Base-by-base conservation (phyloP, 2,113 vertebrate genomes). In the Calidris pygmaea region DNA sequence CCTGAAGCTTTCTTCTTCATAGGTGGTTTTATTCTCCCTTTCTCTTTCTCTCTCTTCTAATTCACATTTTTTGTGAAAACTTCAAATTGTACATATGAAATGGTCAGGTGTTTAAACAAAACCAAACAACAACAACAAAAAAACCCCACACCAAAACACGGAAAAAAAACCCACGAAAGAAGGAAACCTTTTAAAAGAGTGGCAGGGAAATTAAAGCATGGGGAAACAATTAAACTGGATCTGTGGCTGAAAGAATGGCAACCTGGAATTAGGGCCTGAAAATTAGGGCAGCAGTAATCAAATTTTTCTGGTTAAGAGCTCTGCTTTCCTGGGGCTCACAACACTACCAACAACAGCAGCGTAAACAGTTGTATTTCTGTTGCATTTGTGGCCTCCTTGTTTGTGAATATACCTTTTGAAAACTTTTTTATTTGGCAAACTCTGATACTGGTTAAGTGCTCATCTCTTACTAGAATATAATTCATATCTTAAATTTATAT, bases 121-220 rank as follows among this genome's bases (percentile, higher is more conserved):
- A 30, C 10, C 62, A 68, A 10, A 7, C 29, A 32, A 26, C 21
- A 48, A 23, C 18, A 7, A 21, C 1, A 2, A 27, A 50, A 72
- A 74, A 56, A 6, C 7, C 0, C 5, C 8, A 7, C 4, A 43
- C 8, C 1, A 13, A 59, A 76, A 6, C 21, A 52, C 41, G 23
- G 17, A 18, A 52, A 59, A 26, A 53, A 58, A 23, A 35, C 24
- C 21, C 9, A 8, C 39, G 21, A 62, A 83, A 45, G 16, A 41
- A 14, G 15, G 22, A 74, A 74, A 71, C 3, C 3, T 89, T 66
- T 87, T 32, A 62, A 35, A 32, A 35, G 20, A 59, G 3, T 68
- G 30, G 3, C 1, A 0, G 26, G 18, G 21, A 62, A 70, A 62
- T 63, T 66, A 23, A 78, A 65, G n/a, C 35, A 22, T 60, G 43